A percentile compares a stretch with the other conserved stretches of the same genome.
These are phyloP conservation scores for Leguminivora glycinivorella DNA, from an alignment of 1,140 invertebrate species.

Conservation along the genomic window DNA sequence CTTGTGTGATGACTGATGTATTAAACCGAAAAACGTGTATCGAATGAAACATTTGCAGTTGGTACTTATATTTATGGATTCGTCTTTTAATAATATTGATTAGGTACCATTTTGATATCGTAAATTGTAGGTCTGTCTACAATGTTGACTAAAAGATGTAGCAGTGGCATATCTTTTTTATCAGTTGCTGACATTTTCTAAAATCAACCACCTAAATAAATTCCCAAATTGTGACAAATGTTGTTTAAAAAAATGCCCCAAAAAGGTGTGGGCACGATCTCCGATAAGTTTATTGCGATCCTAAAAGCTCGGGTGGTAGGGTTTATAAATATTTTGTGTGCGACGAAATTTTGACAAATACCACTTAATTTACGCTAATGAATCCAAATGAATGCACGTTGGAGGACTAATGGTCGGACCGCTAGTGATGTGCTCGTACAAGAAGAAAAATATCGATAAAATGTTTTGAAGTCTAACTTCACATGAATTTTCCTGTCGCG, in stretches of 20 bases:
- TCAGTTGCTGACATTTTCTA: not conserved
- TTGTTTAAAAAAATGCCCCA: constrained; percentile 40
- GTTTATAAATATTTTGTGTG: constrained; percentile 71
- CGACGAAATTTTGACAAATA: constrained; percentile 71
- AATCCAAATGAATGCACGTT: constrained; percentile 66
- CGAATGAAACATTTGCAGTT: too few relatives aligned
- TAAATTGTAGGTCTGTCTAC: too few relatives aligned
- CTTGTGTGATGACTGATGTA: too few relatives aligned
- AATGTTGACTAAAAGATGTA: too few relatives aligned
- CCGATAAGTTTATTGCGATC: constrained; percentile 46
- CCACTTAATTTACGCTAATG: constrained; percentile 76
- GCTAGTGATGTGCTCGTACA: constrained; percentile 41
- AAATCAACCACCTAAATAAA: not conserved
- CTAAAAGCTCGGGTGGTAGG: constrained; percentile 43
- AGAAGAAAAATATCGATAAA: constrained; percentile 36
- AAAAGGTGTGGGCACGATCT: constrained; percentile 47
- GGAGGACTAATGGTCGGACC: constrained; percentile 47
- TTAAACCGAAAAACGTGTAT: too few relatives aligned
- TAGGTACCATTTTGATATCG: too few relatives aligned
- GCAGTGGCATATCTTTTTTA: too few relatives aligned
- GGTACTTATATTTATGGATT: too few relatives aligned
- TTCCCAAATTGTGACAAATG: constrained; percentile 1
- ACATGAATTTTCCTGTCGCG: not conserved
- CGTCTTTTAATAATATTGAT: too few relatives aligned
- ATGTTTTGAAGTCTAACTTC: constrained; percentile 8